A percentile compares a stretch with the other conserved stretches of the same genome.
These are phyloP conservation scores for Lordiphosa andalusiaca DNA, from an alignment of 2,888 invertebrate species.

Conservation along the genomic window DNA sequence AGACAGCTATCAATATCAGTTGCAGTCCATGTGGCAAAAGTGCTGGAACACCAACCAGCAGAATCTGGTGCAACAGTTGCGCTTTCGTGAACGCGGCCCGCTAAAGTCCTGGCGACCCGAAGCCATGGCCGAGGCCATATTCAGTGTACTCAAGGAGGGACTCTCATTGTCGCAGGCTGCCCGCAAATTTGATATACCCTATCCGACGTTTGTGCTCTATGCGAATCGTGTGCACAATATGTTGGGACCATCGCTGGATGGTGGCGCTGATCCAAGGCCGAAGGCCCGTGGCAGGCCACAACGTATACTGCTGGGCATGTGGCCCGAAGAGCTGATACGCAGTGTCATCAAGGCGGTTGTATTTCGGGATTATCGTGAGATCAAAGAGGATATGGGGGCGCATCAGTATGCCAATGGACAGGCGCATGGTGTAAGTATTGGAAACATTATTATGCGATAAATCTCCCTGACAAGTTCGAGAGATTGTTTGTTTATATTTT, in stretches of 20 bases:
- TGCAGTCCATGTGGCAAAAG: constrained; percentile 97
- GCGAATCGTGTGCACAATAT: constrained; percentile 96
- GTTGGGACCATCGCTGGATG: constrained; percentile 94
- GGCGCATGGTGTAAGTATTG: constrained; percentile 60
- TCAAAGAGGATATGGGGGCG: constrained; percentile 85
- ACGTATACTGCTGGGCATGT: constrained; percentile 93
- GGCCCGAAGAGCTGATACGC: constrained; percentile 96
- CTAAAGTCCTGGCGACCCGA: constrained; percentile 96
- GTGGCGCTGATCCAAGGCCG: constrained; percentile 93
- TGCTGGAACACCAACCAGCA: constrained; percentile 97
- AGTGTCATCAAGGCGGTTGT: constrained; percentile 95
- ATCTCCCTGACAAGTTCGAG: too few relatives aligned
- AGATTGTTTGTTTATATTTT: too few relatives aligned
- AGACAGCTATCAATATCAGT: constrained; percentile 97
- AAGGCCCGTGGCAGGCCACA: constrained; percentile 95
- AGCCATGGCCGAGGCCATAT: constrained; percentile 97
- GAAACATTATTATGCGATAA: too few relatives aligned
- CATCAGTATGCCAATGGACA: constrained; percentile 81
- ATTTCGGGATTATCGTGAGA: constrained; percentile 92
- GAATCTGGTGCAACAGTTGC: constrained; percentile 91
- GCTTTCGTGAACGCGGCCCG: constrained; percentile 95
- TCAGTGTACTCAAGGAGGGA: constrained; percentile 94
- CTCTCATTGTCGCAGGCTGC: constrained; percentile 94
- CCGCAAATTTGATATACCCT: constrained; percentile 95
- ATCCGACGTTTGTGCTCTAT: constrained; percentile 95